Percentiles rank a stretch among this genome's conserved stretches.
These are phyloP conservation scores for Plestiodon gilberti DNA, from an alignment of 2,113 vertebrate genomes.

Conservation along the genomic window DNA sequence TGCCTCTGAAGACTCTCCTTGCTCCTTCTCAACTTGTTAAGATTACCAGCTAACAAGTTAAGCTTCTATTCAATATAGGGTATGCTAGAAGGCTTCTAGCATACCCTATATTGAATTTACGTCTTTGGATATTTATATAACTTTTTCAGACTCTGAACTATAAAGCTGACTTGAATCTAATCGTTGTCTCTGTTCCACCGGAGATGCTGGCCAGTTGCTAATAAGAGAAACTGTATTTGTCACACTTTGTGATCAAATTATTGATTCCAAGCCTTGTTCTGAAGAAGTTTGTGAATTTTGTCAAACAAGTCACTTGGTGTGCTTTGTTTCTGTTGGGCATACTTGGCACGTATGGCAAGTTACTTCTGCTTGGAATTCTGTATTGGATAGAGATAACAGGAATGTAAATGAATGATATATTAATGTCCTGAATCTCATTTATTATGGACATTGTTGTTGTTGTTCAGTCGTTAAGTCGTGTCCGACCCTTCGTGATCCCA, in stretches of 20 bases:
- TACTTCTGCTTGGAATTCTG: neutral
- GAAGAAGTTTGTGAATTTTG: neutral
- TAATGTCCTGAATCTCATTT: neutral
- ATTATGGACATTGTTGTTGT: too few species aligned
- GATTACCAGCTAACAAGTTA: neutral
- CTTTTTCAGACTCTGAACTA: neutral
- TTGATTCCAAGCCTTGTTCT: neutral
- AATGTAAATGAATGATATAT: too few species aligned
- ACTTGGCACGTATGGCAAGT: neutral
- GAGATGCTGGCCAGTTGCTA: neutral
- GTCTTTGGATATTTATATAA: neutral
- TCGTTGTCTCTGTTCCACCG: neutral
- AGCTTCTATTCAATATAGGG: too few species aligned
- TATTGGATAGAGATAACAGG: neutral
- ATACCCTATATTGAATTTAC: neutral
- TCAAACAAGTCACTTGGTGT: neutral
- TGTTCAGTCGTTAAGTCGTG: too few species aligned
- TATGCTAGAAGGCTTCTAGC: too few species aligned
- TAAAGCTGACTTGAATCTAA: too few species aligned
- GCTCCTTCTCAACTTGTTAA: neutral
- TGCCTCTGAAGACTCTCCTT: neutral
- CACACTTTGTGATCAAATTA: neutral
- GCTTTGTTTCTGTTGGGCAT: neutral
- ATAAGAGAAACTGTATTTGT: neutral
- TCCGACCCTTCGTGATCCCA: too few species aligned